phyloP scores from a whole-genome alignment of 2,113 vertebrate species.

The Girardinichthys multiradiatus region DNA sequence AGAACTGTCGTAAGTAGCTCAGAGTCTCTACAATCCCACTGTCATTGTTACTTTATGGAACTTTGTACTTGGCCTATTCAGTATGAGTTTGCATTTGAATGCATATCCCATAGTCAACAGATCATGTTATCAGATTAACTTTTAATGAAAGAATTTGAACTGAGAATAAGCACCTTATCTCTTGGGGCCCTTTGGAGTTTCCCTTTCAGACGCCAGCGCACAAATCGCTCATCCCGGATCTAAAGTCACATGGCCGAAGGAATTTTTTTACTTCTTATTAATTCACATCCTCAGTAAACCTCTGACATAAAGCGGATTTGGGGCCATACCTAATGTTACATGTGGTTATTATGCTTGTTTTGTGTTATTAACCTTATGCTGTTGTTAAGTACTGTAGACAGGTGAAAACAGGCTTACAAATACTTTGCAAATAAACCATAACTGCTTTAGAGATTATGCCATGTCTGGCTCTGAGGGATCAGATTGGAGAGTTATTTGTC shows the following conservation, averaged over 20 bases:
- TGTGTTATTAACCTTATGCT: slow-evolving; percentile 1
- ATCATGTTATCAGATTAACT: slow-evolving; percentile 11
- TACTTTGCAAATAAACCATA: neutral
- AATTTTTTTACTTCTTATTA: slow-evolving; percentile 38
- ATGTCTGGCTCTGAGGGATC: neutral
- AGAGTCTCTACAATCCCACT: neutral
- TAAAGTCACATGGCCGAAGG: slow-evolving; percentile 61
- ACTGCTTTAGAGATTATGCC: slow-evolving; percentile 9
- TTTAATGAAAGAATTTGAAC: slow-evolving; percentile 37
- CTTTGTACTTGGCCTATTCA: neutral
- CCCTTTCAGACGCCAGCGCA: slow-evolving; percentile 8
- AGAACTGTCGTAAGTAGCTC: slow-evolving; percentile 92
- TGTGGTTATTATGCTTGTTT: neutral
- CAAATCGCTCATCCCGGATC: slow-evolving; percentile 58
- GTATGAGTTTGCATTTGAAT: neutral
- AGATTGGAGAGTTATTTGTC: slow-evolving; percentile 2
- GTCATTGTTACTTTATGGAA: neutral
- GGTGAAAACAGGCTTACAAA: neutral
- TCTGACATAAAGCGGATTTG: slow-evolving; percentile 10
- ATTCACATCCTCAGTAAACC: slow-evolving; percentile 16
- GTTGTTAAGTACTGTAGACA: neutral
- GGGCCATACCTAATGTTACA: neutral
- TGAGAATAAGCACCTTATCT: slow-evolving; percentile 45
- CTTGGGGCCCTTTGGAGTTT: slow-evolving; percentile 39
- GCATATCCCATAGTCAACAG: neutral